Evolutionary conservation across 2,888 invertebrate genomes (phyloP).

Genomic region (Catocala fraxini): DNA sequence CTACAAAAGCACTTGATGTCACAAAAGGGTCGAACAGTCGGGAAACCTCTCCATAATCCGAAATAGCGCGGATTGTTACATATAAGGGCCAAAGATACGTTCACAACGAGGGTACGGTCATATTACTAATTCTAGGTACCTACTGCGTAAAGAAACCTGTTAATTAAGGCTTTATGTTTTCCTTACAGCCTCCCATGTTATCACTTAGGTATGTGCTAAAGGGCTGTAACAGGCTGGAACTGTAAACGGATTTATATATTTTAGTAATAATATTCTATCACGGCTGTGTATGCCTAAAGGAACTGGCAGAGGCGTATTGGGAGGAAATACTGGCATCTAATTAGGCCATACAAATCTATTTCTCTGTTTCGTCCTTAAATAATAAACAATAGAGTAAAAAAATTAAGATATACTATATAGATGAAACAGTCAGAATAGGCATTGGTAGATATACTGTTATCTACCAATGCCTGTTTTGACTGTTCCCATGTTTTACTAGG

Average conservation of each 20-base stretch:
- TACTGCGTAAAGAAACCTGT: constrained; percentile 9
- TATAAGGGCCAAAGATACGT: constrained; percentile 7
- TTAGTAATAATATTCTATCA: too few species aligned
- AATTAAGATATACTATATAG: too few species aligned
- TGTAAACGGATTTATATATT: not conserved
- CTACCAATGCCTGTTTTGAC: too few species aligned
- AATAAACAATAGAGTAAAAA: too few species aligned
- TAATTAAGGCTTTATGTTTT: constrained; percentile 19
- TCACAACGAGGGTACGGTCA: constrained; percentile 10
- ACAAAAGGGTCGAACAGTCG: constrained; percentile 8
- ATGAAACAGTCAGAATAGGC: too few species aligned
- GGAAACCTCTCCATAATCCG: constrained; percentile 11
- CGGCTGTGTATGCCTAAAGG: too few species aligned
- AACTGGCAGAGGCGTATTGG: too few species aligned
- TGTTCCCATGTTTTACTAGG: too few species aligned
- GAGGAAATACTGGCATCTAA: too few species aligned
- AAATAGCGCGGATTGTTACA: constrained; percentile 21
- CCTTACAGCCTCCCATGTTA: constrained; percentile 7
- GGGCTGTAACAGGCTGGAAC: not conserved
- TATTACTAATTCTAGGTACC: constrained; percentile 22
- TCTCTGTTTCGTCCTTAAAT: too few species aligned
- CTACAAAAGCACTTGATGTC: constrained; percentile 16
- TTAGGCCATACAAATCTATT: too few species aligned
- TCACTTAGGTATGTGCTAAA: not conserved
- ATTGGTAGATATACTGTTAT: too few species aligned